These are phyloP conservation scores for Serinus canaria DNA, from an alignment of 2,113 vertebrate species.

Conservation along the genomic window DNA sequence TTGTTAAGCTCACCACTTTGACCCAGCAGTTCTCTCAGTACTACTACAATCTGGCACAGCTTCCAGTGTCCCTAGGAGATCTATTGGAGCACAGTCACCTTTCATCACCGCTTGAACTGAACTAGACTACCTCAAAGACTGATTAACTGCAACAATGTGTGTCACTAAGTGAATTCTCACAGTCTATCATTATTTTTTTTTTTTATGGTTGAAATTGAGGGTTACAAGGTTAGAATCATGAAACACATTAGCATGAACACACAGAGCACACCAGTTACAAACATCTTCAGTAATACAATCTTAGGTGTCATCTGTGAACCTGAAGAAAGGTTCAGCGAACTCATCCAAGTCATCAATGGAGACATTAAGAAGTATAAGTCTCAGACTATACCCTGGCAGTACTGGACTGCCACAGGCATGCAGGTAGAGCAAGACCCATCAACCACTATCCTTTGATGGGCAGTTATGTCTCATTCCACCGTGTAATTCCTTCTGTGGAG, in stretches of 20 bases:
- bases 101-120: background rate
- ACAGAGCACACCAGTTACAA: background rate
- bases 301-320: background rate
- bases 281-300: background rate
- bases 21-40: background rate
- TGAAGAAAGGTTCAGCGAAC: background rate
- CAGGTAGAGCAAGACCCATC: background rate
- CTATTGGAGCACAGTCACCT: background rate
- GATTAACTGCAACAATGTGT: background rate
- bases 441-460: background rate
- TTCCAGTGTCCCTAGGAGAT: background rate
- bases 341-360: rapidly evolving
- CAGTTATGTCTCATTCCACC: background rate
- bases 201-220: background rate
- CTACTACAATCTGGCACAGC: background rate
- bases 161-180: background rate
- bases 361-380: background rate
- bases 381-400: background rate
- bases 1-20: background rate
- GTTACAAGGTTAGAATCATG: background rate
- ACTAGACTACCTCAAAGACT: background rate
- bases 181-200: background rate
- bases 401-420: background rate
- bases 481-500: background rate
- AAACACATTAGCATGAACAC: background rate